Percentiles rank a stretch among this genome's conserved stretches.
phyloP scores from a whole-genome alignment of 2,797 vertebrate species.

The Neopelma chrysocephalum region DNA sequence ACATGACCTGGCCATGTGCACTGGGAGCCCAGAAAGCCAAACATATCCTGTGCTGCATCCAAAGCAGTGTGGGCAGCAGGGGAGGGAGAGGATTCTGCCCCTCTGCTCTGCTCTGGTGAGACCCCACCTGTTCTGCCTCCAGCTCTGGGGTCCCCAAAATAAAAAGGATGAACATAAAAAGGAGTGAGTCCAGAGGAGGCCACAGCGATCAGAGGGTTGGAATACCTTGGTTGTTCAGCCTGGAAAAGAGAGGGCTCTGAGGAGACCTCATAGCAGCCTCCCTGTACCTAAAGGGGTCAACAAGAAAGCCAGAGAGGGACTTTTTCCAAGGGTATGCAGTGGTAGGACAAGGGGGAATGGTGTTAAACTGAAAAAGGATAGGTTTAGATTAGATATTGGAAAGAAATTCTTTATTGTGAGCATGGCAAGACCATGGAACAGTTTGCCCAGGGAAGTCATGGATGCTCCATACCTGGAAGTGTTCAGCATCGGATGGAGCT shows the following conservation, averaged over 20 bases:
- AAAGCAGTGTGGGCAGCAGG: background rate
- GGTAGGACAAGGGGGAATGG: background rate
- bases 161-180: background rate
- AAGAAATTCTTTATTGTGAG: background rate
- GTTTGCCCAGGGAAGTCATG: background rate
- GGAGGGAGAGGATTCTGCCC: background rate
- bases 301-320: background rate
- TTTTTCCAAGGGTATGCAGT: background rate
- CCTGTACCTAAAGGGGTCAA: background rate
- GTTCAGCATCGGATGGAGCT: background rate
- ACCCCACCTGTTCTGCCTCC: background rate
- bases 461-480: background rate
- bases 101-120: background rate
- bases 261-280: background rate
- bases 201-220: background rate
- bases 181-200: background rate
- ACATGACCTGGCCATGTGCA: accelerated
- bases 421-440: accelerated
- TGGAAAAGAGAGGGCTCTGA: background rate
- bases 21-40: background rate
- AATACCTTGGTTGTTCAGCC: background rate
- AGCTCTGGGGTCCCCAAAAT: background rate
- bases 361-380: background rate
- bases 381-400: background rate
- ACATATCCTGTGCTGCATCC: background rate